These are phyloP conservation scores for Chymomyza caudatula DNA, from an alignment of 2,888 invertebrate species.

Conservation along the genomic window DNA sequence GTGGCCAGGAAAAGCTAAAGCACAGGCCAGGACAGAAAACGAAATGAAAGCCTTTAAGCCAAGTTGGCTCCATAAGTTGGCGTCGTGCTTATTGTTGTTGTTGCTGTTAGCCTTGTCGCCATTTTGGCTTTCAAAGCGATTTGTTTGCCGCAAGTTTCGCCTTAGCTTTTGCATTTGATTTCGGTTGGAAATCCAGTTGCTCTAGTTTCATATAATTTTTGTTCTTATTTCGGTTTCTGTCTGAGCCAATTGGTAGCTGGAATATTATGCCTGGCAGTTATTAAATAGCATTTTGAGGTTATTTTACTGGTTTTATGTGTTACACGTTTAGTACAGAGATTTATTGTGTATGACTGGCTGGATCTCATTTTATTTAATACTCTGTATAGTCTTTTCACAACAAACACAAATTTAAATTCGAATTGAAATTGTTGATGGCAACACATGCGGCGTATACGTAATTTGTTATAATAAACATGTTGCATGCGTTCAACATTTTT, in stretches of 20 bases:
- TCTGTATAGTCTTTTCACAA: background rate
- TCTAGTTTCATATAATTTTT: background rate
- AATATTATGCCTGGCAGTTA: conserved; percentile 29
- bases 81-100: background rate
- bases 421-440: conserved; percentile 60
- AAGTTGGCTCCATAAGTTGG: conserved; percentile 13
- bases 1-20: conserved; percentile 23
- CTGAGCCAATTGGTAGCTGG: conserved; percentile 14
- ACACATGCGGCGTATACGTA: conserved; percentile 65
- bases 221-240: background rate
- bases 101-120: conserved; percentile 42
- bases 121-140: conserved; percentile 19
- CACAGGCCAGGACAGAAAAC: background rate
- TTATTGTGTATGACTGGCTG: background rate
- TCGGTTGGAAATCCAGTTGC: conserved; percentile 18
- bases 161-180: conserved; percentile 37
- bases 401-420: background rate
- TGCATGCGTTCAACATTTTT: conserved; percentile 44
- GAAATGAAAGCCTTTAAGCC: conserved; percentile 50
- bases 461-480: conserved; percentile 71
- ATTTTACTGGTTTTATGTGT: background rate
- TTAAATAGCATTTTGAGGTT: conserved; percentile 45
- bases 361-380: background rate
- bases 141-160: conserved; percentile 47
- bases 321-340: background rate